These are phyloP conservation scores for Colistium nudipinnis DNA, from an alignment of 2,113 vertebrate genomes.

Conservation along the genomic window DNA sequence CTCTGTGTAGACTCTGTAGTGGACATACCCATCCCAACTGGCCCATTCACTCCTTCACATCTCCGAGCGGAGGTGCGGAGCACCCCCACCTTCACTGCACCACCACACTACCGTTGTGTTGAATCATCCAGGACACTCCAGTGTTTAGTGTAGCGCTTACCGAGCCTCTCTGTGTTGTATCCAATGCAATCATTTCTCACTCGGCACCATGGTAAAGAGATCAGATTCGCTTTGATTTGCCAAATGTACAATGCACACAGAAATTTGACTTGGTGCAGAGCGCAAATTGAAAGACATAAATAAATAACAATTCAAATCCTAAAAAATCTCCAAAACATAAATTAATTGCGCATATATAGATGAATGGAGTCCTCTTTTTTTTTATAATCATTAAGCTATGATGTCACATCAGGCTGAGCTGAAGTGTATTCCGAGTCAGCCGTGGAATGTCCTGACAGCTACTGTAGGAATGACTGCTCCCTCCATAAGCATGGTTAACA, in stretches of 20 bases:
- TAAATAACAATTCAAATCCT: too few relatives aligned
- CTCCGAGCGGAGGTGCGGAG: neutral
- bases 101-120: conserved; percentile 7
- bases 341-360: too few relatives aligned
- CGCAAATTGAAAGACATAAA: too few relatives aligned
- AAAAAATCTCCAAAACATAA: too few relatives aligned
- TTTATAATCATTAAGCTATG: conserved; percentile 26
- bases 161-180: conserved; percentile 22
- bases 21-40: conserved; percentile 25
- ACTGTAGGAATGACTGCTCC: conserved; percentile 19
- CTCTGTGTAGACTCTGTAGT: conserved; percentile 31
- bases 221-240: too few relatives aligned
- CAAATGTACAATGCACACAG: too few relatives aligned
- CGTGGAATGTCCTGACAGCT: conserved; percentile 19
- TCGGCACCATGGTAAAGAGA: conserved; percentile 43
- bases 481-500: conserved; percentile 29
- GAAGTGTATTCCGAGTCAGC: conserved; percentile 10
- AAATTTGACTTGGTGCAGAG: too few relatives aligned
- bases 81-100: neutral
- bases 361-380: conserved; percentile 35
- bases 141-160: conserved; percentile 16
- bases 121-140: conserved; percentile 20
- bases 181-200: conserved; percentile 40
- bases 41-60: conserved; percentile 15
- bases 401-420: conserved; percentile 31